Evolutionary conservation across 2,888 invertebrate species (phyloP).

Genomic region (Tinea trinotella): DNA sequence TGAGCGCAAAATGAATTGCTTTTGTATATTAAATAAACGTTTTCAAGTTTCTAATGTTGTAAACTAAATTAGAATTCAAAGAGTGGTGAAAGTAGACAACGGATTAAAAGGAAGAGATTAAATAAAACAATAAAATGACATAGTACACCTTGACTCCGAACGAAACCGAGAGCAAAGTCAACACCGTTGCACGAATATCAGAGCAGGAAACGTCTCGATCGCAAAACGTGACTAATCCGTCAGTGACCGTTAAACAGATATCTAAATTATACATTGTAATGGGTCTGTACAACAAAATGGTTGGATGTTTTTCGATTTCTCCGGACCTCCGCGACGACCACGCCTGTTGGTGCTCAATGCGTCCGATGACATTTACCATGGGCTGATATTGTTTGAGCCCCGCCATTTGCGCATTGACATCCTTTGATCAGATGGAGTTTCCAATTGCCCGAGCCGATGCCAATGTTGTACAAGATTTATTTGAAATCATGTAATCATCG

Average conservation of each 20-base stretch:
- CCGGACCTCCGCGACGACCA: conserved; percentile 26
- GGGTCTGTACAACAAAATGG: conserved; percentile 32
- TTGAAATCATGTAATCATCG: conserved; percentile 15
- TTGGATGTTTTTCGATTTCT: conserved; percentile 23
- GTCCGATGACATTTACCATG: conserved; percentile 47
- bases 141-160: background rate
- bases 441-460: conserved; percentile 22
- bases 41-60: background rate
- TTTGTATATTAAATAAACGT: conserved; percentile 10
- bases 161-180: conserved; percentile 44
- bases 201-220: conserved; percentile 30
- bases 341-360: conserved; percentile 33
- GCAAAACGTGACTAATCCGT: conserved; percentile 44
- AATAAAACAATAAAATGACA: conserved; percentile 14
- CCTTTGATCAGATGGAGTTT: conserved; percentile 34
- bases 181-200: conserved; percentile 20
- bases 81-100: conserved; percentile 2
- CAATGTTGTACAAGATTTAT: conserved; percentile 8
- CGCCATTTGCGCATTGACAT: conserved; percentile 44
- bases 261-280: conserved; percentile 47
- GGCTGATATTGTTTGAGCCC: conserved; percentile 35
- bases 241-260: conserved; percentile 41
- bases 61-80: conserved; percentile 4
- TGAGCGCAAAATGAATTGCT: background rate
- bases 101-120: conserved; percentile 9